Evolutionary conservation across 2,113 vertebrate species (phyloP), one percentile per base, ranked within the genome.

Genomic region (Cricetomys ansorgei): DNA sequence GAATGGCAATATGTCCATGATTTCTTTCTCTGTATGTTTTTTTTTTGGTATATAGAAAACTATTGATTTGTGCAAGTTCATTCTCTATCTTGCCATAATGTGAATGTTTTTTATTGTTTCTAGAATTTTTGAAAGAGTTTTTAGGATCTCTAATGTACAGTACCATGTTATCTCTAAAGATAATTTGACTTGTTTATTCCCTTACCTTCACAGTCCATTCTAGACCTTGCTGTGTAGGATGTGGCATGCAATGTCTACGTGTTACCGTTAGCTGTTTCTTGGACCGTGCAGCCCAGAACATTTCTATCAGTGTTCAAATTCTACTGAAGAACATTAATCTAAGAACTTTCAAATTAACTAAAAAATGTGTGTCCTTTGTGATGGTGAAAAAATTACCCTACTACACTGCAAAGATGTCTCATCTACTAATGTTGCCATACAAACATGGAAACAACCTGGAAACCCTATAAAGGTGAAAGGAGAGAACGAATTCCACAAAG

Each of bases 301-400:
- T 70, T 76, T 67, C 43, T 84, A 29, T 57, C 16, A 70, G 3
- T 91, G 0, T 13, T 72, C 17, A 81, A 86, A 7, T 88, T 95
- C 31, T 69, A 25, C 19, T 45, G 17, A 12, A 69, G 0, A 76
- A 29, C 34, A 65, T n/a, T 34, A 43, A 37, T 17, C 16, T 40
- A 77, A 72, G 50, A 62, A 29, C 25, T 62, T 62, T 84, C 57
- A 86, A 76, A 55, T 81, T 94, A 83, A 76, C n/a, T 94, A n/a
- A 21, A 77, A 83, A 65, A 48, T 21, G 21, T 45, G 43, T 37
- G 37, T 85, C 80, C 5, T 73, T 84, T 79, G 1, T 5, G 53
- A 48, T 93, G 83, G 89, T 89, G 6, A 69, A 73, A 86, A 73
- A 27, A 75, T 2, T 48, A 3, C 8, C 11, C 59, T 48, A 65